Evolutionary conservation across 2,113 vertebrate genomes (phyloP).

Genomic region (Hirundichthys speculiger): DNA sequence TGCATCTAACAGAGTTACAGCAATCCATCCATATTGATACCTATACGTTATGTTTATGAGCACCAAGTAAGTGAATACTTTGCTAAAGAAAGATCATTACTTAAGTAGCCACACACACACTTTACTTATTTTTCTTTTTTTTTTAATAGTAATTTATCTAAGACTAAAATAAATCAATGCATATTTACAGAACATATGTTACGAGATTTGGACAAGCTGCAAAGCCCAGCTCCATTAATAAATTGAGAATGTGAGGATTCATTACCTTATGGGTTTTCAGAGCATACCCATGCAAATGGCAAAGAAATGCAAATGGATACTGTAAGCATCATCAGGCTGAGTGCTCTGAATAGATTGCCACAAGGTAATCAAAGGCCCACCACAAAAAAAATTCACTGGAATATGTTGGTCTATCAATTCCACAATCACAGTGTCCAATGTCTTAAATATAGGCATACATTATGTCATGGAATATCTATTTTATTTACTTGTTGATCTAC

Average conservation of each 20-base stretch:
- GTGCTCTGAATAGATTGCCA: conserved; percentile 82
- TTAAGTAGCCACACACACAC: conserved; percentile 67
- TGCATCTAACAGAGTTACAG: conserved; percentile 33
- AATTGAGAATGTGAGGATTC: conserved; percentile 81
- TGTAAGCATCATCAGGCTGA: conserved; percentile 73
- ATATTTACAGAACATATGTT: conserved; percentile 81
- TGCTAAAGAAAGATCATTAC: conserved; percentile 74
- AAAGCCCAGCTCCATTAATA: conserved; percentile 80
- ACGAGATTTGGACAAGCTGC: conserved; percentile 73
- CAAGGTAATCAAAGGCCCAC: conserved; percentile 66
- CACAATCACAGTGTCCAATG: conserved; percentile 74
- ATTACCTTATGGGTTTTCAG: conserved; percentile 78
- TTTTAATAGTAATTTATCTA: conserved; percentile 68
- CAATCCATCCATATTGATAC: conserved; percentile 49
- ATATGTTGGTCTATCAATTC: conserved; percentile 74
- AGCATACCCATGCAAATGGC: conserved; percentile 76
- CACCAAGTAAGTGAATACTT: conserved; percentile 65
- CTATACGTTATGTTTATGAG: conserved; percentile 66
- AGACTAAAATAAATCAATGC: conserved; percentile 80
- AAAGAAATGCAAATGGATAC: conserved; percentile 76
- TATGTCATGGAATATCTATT: conserved; percentile 79
- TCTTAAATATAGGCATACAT: conserved; percentile 75
- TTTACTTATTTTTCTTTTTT: conserved; percentile 48
- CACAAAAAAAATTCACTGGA: conserved; percentile 65
- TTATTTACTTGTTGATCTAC: conserved; percentile 77